These are phyloP conservation scores for Babyrousa celebensis DNA, from an alignment of 2,797 vertebrate genomes.

Conservation along the genomic window DNA sequence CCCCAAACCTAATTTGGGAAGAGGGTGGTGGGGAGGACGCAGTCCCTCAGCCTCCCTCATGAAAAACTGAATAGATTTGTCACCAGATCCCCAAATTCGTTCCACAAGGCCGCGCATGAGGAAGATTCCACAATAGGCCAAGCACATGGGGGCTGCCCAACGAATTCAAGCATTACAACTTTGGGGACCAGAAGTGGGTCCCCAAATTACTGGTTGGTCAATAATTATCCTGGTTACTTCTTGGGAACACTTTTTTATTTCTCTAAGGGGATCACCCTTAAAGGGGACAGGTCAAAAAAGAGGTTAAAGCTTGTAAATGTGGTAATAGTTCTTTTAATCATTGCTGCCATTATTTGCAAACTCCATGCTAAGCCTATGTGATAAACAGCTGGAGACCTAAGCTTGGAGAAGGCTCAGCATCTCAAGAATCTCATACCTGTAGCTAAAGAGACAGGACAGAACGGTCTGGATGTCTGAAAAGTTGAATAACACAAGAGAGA, in stretches of 20 bases:
- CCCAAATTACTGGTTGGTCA: neutral
- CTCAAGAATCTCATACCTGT: neutral
- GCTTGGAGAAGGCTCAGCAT: neutral
- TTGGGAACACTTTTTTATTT: neutral
- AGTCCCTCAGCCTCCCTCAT: neutral
- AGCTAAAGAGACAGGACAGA: neutral
- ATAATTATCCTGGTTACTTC: neutral
- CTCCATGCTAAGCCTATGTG: neutral
- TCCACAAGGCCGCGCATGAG: neutral
- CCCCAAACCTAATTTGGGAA: neutral
- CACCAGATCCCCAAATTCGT: neutral
- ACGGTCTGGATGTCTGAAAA: neutral
- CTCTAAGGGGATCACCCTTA: neutral
- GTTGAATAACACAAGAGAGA: neutral
- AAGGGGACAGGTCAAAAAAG: neutral
- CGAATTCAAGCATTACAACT: accelerated
- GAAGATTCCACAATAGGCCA: neutral
- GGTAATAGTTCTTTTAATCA: neutral
- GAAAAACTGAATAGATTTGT: neutral
- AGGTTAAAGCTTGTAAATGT: neutral
- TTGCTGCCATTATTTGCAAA: neutral
- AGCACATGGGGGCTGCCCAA: accelerated
- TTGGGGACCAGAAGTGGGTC: neutral
- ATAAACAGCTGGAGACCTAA: too few relatives aligned
- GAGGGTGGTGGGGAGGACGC: too few relatives aligned